Conservation (phyloP, 2,113 vertebrate genomes). For the Caloenas nicobarica region DNA sequence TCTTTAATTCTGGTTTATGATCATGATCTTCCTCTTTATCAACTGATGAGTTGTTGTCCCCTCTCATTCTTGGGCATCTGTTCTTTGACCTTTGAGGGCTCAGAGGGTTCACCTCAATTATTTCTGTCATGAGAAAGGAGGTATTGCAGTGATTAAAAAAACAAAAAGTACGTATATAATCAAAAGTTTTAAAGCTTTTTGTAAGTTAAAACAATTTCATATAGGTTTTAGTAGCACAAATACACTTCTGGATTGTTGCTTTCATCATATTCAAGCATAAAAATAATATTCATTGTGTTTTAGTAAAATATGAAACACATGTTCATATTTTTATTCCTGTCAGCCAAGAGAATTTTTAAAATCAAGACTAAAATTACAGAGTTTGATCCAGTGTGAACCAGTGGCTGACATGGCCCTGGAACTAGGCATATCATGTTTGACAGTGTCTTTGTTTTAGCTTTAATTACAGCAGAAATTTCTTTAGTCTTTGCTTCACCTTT, state of each 20-base stretch:
- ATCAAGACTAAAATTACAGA: neutral
- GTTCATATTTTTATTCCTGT: neutral
- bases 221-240: neutral
- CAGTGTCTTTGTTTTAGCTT: neutral
- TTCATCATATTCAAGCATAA: neutral
- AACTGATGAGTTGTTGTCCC: neutral
- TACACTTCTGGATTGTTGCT: neutral
- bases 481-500: neutral
- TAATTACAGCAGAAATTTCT: neutral
- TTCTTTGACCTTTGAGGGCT: neutral
- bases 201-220: neutral
- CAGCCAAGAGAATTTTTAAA: neutral
- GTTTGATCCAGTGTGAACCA: neutral
- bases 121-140: neutral
- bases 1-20: neutral
- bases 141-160: neutral
- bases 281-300: neutral
- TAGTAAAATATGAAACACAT: neutral
- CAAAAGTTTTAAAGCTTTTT: neutral
- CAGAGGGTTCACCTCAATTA: neutral
- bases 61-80: neutral
- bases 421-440: neutral
- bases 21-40: neutral
- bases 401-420: neutral
- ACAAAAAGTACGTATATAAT: neutral